Evolutionary conservation across 1,140 invertebrate species (phyloP), one percentile per base, ranked within the genome.

Genomic region (Trachymyrmex septentrionalis): DNA sequence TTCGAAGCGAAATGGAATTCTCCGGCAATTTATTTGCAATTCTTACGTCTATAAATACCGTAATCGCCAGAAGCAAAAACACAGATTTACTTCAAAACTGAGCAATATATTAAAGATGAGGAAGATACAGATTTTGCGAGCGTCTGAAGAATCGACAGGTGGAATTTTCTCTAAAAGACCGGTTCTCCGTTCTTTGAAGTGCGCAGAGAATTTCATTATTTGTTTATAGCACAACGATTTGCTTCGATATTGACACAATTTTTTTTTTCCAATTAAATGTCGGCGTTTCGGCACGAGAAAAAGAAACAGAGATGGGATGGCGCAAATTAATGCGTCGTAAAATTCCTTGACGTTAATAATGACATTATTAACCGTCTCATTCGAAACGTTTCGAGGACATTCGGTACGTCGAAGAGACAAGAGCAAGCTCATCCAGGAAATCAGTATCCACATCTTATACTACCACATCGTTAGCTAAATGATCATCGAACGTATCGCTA

Each of bases 281-380:
- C 64, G 3, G 53, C n/a, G 12, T n/a, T 27, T 14, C 30, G 50
- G 24, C 27, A n/a, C 4, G 67, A 38, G 21, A 66, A 38, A 24
- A n/a, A 66, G 50, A 38, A 50, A 66, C 34, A 24, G 66, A 55
- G 48, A n/a, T 34, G 19, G 30, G 24, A 85, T 59, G 72, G 86
- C 34, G 75, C 82, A 72, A 88, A 91, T 91, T 90, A 91, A 88
- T 87, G 86, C 30, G 67, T 86, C 90, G 89, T 91, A 91, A 91
- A 91, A 88, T 86, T 55, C 63, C 30, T 30, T 44, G 63, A 86
- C 75, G 81, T 90, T 90, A 90, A 90, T 90, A 90, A 89, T 89
- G 85, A 87, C 89, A 90, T 90, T 90, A 87, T 71, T 87, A 38
- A 53, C 21, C 57, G 55, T 48, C 86, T 76, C 38, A 38, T 64